Evolutionary conservation across 2,888 invertebrate genomes (phyloP).

Genomic region (Cyaniris semiargus): DNA sequence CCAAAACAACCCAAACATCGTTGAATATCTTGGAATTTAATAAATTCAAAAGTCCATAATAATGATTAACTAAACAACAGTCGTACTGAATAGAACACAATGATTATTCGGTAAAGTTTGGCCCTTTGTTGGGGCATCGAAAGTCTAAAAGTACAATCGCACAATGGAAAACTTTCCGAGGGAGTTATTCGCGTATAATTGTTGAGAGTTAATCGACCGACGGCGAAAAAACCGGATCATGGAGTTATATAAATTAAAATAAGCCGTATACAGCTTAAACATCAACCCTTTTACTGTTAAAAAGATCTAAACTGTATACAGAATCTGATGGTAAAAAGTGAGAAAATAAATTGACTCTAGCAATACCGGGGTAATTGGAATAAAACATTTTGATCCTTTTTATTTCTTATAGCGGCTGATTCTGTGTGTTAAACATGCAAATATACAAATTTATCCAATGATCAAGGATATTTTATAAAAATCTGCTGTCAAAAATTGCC

Average conservation of each 20-base stretch:
- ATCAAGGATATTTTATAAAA: too few species aligned
- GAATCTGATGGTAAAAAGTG: too few species aligned
- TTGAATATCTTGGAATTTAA: not conserved
- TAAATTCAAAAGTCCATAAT: slow-evolving; percentile 6
- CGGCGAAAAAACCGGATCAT: not conserved
- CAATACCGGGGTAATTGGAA: too few species aligned
- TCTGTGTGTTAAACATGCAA: too few species aligned
- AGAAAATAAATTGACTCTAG: too few species aligned
- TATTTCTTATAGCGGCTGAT: too few species aligned
- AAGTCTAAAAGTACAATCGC: slow-evolving; percentile 22
- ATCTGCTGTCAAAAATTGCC: too few species aligned
- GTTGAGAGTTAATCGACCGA: slow-evolving; percentile 2
- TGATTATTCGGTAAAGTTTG: slow-evolving; percentile 3
- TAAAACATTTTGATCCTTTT: too few species aligned
- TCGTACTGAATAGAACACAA: slow-evolving; percentile 20
- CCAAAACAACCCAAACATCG: not conserved
- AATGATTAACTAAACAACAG: slow-evolving; percentile 16
- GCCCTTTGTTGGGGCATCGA: not conserved
- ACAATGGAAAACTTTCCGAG: not conserved
- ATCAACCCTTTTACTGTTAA: too few species aligned
- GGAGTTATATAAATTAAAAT: not conserved
- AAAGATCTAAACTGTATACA: too few species aligned
- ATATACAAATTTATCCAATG: too few species aligned
- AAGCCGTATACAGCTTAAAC: not conserved
- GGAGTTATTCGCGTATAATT: slow-evolving; percentile 7